Conservation (phyloP, 2,113 vertebrate species). For the Albula goreensis region DNA sequence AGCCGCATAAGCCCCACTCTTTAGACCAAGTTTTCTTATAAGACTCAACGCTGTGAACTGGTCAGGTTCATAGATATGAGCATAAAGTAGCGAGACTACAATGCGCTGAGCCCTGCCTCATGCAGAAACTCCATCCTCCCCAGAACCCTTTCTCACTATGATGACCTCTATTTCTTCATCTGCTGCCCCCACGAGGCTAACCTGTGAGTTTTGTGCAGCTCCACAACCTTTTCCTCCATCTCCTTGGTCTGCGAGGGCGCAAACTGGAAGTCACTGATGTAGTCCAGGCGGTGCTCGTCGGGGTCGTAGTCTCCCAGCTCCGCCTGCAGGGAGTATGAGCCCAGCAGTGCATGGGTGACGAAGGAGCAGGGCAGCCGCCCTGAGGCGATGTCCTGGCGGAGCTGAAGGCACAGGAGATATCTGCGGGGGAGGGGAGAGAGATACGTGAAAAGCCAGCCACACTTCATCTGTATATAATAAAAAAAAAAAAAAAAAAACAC, state of each 20-base stretch:
- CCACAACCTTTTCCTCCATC: conserved; percentile 94
- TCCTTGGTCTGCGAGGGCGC: conserved; percentile 89
- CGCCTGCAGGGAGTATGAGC: conserved; percentile 82
- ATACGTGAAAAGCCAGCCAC: neutral
- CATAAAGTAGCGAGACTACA: too few relatives aligned
- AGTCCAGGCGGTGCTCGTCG: conserved; percentile 76
- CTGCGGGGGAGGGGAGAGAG: conserved; percentile 53
- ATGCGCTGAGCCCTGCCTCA: too few relatives aligned
- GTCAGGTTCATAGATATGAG: too few relatives aligned
- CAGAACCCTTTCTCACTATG: neutral
- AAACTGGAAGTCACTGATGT: conserved; percentile 84
- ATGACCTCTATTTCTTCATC: neutral
- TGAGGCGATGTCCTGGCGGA: conserved; percentile 79
- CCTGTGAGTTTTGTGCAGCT: conserved; percentile 93
- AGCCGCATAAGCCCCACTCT: too few relatives aligned
- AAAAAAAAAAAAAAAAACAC: neutral
- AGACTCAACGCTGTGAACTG: too few relatives aligned
- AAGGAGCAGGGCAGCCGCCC: conserved; percentile 83
- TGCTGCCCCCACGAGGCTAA: conserved; percentile 43
- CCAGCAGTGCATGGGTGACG: conserved; percentile 81
- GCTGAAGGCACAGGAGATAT: conserved; percentile 85
- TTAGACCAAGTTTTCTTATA: too few relatives aligned
- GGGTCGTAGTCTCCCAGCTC: conserved; percentile 90
- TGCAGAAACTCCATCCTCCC: too few relatives aligned
- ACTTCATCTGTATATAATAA: too few relatives aligned